Evolutionary conservation across 2,797 vertebrate genomes (phyloP).

Genomic region (Notoglanidium macrostoma): DNA sequence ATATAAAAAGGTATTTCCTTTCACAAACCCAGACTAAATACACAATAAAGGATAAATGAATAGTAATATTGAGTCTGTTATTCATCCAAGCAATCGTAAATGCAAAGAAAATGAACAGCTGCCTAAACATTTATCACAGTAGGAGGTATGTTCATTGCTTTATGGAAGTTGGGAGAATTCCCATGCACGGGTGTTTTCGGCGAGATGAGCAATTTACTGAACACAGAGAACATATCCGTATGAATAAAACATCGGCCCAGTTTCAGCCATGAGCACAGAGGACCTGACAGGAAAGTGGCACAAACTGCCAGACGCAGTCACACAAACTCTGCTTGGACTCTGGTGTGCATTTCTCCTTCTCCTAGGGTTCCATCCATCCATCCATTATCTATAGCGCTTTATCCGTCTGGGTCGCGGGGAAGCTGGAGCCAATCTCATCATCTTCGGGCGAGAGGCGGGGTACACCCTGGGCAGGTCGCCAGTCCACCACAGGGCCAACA

Average conservation of each 20-base stretch:
- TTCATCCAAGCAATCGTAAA: not conserved
- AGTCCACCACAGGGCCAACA: too few relatives aligned
- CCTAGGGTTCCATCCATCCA: not conserved
- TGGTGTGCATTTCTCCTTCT: conserved; percentile 21
- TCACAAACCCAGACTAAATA: conserved; percentile 2
- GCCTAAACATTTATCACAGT: conserved; percentile 11
- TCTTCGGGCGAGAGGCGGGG: too few relatives aligned
- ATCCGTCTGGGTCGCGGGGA: too few relatives aligned
- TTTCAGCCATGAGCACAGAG: conserved; percentile 64
- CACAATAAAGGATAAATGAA: not conserved
- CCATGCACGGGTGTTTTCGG: conserved; percentile 54
- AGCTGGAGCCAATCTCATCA: too few relatives aligned
- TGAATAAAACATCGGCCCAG: conserved; percentile 71
- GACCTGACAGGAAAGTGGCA: conserved; percentile 54
- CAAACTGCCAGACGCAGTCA: conserved; percentile 51
- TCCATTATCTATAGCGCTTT: too few relatives aligned
- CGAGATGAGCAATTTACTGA: conserved; percentile 63
- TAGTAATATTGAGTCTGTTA: not conserved
- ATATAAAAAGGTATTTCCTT: too few relatives aligned
- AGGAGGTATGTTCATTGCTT: conserved; percentile 59
- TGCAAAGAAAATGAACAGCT: conserved; percentile 21
- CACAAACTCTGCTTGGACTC: conserved; percentile 49
- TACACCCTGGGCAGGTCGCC: too few relatives aligned
- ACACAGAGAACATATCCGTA: conserved; percentile 57
- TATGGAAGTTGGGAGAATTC: conserved; percentile 60